A percentile compares a stretch with the other conserved stretches of the same genome.
phyloP scores from a whole-genome alignment of 2,113 vertebrate genomes.

The Catagonus wagneri region DNA sequence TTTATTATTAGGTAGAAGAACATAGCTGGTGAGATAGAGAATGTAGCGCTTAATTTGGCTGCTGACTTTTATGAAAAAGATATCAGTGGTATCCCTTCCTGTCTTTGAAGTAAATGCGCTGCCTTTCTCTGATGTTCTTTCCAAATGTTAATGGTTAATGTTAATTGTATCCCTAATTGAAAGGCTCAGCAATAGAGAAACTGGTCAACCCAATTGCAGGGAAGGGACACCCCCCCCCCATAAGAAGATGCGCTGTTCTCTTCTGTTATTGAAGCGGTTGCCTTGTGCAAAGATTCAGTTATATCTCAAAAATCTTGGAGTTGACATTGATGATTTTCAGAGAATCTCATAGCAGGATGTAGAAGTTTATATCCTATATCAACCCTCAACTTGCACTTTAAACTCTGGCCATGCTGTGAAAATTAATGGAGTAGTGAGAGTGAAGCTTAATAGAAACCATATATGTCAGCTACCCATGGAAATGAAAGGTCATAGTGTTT shows the following conservation, averaged over 20 bases:
- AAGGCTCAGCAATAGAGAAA: constrained; percentile 39
- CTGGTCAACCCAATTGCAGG: constrained; percentile 47
- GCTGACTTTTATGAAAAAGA: constrained; percentile 57
- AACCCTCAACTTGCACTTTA: background rate
- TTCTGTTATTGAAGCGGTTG: constrained; percentile 87
- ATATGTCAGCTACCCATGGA: background rate
- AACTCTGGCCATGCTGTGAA: constrained; percentile 53
- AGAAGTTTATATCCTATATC: constrained; percentile 14
- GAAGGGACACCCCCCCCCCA: background rate
- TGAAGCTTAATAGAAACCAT: constrained; percentile 47
- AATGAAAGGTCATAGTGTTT: constrained; percentile 50
- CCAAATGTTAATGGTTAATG: constrained; percentile 15
- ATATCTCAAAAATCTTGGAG: constrained; percentile 42
- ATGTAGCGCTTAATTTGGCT: background rate
- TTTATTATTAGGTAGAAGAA: constrained; percentile 61
- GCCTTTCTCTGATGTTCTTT: constrained; percentile 30
- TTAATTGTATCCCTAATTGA: constrained; percentile 63
- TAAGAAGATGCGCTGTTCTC: constrained; percentile 84
- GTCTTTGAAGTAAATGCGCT: constrained; percentile 30
- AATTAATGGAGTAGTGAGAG: constrained; percentile 46
- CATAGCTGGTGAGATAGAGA: background rate
- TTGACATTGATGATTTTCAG: constrained; percentile 59
- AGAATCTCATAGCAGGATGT: background rate
- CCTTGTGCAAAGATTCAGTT: constrained; percentile 37
- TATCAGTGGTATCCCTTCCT: background rate